These are phyloP conservation scores for Drosophila bocki DNA, from an alignment of 1,140 invertebrate genomes.

Conservation along the genomic window DNA sequence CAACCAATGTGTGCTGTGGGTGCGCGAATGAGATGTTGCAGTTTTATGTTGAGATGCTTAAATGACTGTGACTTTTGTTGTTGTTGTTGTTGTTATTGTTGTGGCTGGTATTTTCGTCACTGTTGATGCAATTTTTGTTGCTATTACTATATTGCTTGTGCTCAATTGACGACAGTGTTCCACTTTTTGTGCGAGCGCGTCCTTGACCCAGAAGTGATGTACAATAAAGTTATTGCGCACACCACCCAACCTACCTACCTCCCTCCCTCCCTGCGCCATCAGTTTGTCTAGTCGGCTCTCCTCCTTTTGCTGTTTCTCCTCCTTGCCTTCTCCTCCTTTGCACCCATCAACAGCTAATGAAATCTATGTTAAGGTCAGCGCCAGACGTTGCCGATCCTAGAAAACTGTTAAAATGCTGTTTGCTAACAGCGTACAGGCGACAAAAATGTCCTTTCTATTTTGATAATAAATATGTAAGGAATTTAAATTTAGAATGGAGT, in stretches of 20 bases:
- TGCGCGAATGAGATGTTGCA: slow-evolving; percentile 11
- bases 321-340: background rate
- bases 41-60: slow-evolving; percentile 26
- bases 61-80: slow-evolving; percentile 14
- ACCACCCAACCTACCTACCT: background rate
- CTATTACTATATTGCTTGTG: slow-evolving; percentile 3
- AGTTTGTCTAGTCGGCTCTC: slow-evolving; percentile 8
- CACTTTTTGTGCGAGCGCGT: slow-evolving; percentile 39
- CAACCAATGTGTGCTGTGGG: background rate
- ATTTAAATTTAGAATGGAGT: no score
- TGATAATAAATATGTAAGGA: no score
- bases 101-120: slow-evolving; percentile 20
- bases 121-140: slow-evolving; percentile 10
- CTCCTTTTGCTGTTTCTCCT: slow-evolving; percentile 1
- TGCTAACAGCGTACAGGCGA: slow-evolving; percentile 25
- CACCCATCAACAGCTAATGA: slow-evolving; percentile 1
- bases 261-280: background rate
- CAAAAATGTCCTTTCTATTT: background rate
- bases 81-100: background rate
- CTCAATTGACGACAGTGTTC: slow-evolving; percentile 36
- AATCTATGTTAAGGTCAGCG: slow-evolving; percentile 41
- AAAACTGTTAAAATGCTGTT: slow-evolving; percentile 23
- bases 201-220: slow-evolving; percentile 53
- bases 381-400: slow-evolving; percentile 11
- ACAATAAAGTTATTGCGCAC: slow-evolving; percentile 15